Base-by-base conservation (phyloP, 2,113 vertebrate genomes). In the Oenanthe oenanthe region DNA sequence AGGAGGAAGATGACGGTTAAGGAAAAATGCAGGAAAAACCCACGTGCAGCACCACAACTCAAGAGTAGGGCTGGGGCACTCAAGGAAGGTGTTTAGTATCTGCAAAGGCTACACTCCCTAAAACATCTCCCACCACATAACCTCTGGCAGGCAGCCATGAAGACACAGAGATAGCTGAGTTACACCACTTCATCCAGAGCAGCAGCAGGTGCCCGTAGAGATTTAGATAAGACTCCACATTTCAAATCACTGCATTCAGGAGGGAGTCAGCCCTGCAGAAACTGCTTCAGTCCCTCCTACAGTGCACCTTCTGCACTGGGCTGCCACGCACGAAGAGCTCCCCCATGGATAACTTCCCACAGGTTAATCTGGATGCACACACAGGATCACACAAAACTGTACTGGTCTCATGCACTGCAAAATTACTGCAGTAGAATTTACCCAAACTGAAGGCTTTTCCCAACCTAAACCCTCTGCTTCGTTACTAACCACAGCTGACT, bases 231-330 rank as follows among this genome's bases (percentile, higher is more conserved):
- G 94, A 77, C 12, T 22, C 26, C 25, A 25, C 16, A 54, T 85
- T 96, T 97, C 93, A 84, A 93, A 94, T 84, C 8, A 6, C 72
- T 95, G 84, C 54, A 45, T 56, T 57, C 77, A 73, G 81, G 56
- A 93, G 79, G 56, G 57, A 94, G 92, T 53, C 68, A 77, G 75
- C 36, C 87, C 61, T 10, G 11, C 1, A 3, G 80, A 72, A 92
- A 92, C n/a, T 94, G 87, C 60, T 84, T 72, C 92, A 87, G 45
- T 58, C 65, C 78, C 79, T 97, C 95, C 97, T 74, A 65, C 8
- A 4, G 89, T 40, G 93, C 86, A 89, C 75, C 95, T 95, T 93
- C 85, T 94, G 85, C 79, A 93, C 66, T 51, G 75, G 73, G 47
- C 88, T 95, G 93, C 77, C 88, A 87, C 0, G 1, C 56, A 84